phyloP scores from a whole-genome alignment of 2,113 vertebrate genomes.

The Colius striatus region DNA sequence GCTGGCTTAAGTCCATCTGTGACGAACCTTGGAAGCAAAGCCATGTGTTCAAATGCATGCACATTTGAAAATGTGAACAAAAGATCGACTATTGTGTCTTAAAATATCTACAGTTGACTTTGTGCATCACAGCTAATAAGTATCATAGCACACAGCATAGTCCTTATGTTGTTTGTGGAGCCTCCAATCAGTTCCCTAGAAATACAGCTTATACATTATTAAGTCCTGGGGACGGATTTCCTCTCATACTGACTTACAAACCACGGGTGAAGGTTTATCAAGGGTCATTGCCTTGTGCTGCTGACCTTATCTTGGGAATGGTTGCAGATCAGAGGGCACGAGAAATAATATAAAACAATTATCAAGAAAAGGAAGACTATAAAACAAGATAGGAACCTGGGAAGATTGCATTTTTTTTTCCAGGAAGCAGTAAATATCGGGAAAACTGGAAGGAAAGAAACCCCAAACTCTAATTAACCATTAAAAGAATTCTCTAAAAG shows the following conservation, averaged over 20 bases:
- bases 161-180: not conserved
- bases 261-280: not conserved
- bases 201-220: not conserved
- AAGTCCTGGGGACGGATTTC: not conserved
- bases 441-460: not conserved
- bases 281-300: not conserved
- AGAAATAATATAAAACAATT: not conserved
- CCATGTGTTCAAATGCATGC: constrained; percentile 29
- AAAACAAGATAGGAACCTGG: not conserved
- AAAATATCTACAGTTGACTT: constrained; percentile 42
- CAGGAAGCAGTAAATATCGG: constrained; percentile 10
- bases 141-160: not conserved
- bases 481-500: not conserved
- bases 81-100: not conserved
- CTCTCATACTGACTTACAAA: not conserved
- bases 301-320: not conserved
- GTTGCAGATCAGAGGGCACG: not conserved
- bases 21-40: constrained; percentile 15
- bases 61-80: not conserved
- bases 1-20: constrained; percentile 46
- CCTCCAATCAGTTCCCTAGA: not conserved
- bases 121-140: not conserved
- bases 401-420: not conserved
- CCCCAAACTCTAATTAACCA: not conserved
- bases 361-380: not conserved